A percentile compares a stretch with the other conserved stretches of the same genome.
These are phyloP conservation scores for Sphaerodactylus townsendi DNA, from an alignment of 2,113 vertebrate genomes.

Conservation along the genomic window DNA sequence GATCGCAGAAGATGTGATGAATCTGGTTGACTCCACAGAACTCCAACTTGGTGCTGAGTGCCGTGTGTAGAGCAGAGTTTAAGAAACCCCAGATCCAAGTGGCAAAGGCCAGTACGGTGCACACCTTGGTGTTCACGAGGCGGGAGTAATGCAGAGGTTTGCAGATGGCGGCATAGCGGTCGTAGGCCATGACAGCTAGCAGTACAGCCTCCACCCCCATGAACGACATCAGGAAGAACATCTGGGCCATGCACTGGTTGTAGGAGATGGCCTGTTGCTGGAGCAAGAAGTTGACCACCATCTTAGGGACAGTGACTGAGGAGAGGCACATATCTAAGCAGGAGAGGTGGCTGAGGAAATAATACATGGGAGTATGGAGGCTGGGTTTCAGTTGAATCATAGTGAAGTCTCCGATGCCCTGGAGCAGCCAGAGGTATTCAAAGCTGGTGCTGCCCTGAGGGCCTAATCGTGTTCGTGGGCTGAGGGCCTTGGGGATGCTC, in stretches of 20 bases:
- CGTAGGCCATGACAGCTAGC: conserved; percentile 5
- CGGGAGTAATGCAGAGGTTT: background rate
- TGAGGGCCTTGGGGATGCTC: too few relatives aligned
- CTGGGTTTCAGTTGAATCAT: conserved; percentile 20
- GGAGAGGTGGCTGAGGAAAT: conserved; percentile 52
- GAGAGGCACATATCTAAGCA: conserved; percentile 47
- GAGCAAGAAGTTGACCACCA: conserved; percentile 37
- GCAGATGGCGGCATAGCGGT: conserved; percentile 5
- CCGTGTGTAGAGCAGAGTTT: conserved; percentile 40
- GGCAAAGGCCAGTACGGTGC: background rate
- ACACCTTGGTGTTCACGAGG: background rate
- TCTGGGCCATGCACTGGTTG: conserved; percentile 30
- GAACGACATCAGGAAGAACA: conserved; percentile 48
- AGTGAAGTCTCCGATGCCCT: background rate
- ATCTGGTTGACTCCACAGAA: conserved; percentile 42
- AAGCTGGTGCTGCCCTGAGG: too few relatives aligned
- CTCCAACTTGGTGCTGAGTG: conserved; percentile 22
- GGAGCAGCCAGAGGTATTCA: too few relatives aligned
- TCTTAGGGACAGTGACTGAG: conserved; percentile 26
- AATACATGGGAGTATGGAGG: conserved; percentile 55
- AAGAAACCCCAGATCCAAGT: conserved; percentile 19
- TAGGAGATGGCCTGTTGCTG: conserved; percentile 37
- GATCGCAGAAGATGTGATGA: conserved; percentile 53
- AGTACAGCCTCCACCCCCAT: conserved; percentile 37
- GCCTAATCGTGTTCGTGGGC: too few relatives aligned